Evolutionary conservation across 2,113 vertebrate genomes (phyloP), one percentile per base, ranked within the genome.

Genomic region (Sphaerodactylus townsendi): DNA sequence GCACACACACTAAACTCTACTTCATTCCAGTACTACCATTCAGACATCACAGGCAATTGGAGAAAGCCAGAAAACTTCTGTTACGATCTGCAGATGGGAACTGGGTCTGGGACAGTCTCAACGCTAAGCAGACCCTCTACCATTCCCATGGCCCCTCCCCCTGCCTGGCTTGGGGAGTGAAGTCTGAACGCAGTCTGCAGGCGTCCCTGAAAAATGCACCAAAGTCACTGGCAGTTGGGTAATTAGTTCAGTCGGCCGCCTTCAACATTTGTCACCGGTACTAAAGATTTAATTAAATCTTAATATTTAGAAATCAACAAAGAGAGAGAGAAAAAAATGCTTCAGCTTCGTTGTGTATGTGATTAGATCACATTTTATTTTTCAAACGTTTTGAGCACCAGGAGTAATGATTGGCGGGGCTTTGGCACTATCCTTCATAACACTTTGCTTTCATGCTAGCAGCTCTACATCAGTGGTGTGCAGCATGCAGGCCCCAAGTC

Each of bases 331-430:
- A n/a, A 65, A 69, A 39, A 48, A 59, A 10, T 77, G 11, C 50
- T 80, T 84, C 56, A 77, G 59, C 11, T 1, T 50, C 9, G 48
- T 21, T 19, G 62, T 79, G 81, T 89, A 84, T 64, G 71, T 4
- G 30, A 90, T 65, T 90, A 91, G 83, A 91, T 86, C 81, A 53
- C 0, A 1, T 73, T 79, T 64, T 64, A 44, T 25, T 87, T 87
- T 85, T 48, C 53, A 82, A 41, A 35, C 48, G 48, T 85, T 82
- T 37, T 64, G 76, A 85, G 74, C 74, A 84, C 70, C 53, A 1
- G 87, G 17, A 64, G 41, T 81, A 87, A 91, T 83, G 86, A 85
- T 39, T 79, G 76, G 39, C 64, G 64, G 0, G 84, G 85, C 37
- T 85, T 23, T 37, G 82, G 77, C 7, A 66, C 39, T 85, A 46